These are phyloP conservation scores for Pristionchus entomophagus DNA, from an alignment of 2,888 invertebrate species.

Conservation along the genomic window DNA sequence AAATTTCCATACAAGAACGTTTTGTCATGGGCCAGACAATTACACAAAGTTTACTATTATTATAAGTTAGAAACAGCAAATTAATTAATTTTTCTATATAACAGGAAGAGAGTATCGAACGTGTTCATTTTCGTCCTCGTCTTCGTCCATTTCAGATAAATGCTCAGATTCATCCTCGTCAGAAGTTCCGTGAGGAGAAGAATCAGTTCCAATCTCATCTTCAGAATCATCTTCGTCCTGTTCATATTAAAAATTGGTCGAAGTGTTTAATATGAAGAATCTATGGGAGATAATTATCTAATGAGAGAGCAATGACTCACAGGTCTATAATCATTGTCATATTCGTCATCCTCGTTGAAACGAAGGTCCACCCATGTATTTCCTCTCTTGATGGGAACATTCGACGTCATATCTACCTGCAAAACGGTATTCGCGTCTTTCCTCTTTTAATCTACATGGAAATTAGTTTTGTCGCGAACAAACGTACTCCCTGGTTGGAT, in stretches of 20 bases:
- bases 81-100: no score
- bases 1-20: background rate
- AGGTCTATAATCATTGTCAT: conserved; percentile 28
- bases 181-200: background rate
- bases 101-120: no score
- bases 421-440: no score
- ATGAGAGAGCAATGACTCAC: background rate
- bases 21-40: no score
- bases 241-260: no score
- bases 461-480: background rate
- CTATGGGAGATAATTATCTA: background rate
- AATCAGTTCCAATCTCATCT: background rate
- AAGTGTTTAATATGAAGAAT: no score
- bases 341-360: conserved; percentile 30
- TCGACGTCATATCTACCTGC: conserved; percentile 21
- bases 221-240: background rate
- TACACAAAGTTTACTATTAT: no score
- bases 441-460: no score
- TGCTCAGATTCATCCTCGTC: conserved; percentile 17
- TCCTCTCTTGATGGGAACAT: background rate
- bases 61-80: no score
- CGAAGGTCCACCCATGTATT: background rate
- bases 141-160: background rate
- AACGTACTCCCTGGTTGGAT: background rate
- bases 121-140: background rate